phyloP scores from a whole-genome alignment of 2,888 invertebrate species.

The Temnothorax unifasciatus region DNA sequence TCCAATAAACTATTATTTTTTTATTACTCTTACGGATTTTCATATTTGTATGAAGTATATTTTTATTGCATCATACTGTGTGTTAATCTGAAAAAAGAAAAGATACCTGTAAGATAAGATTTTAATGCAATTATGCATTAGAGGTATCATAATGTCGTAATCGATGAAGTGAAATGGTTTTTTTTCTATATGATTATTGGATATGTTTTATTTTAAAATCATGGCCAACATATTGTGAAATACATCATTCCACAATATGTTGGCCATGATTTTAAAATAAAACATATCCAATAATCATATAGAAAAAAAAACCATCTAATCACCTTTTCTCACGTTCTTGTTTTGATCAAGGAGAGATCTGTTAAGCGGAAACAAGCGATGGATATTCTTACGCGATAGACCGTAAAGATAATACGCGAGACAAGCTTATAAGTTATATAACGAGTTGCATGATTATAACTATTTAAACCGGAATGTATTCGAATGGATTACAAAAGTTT shows the following conservation, averaged over 20 bases:
- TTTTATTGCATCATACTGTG: not conserved
- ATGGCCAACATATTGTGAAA: too few relatives aligned
- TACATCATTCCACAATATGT: constrained; percentile 11
- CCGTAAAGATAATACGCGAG: constrained; percentile 19
- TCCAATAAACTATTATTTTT: not conserved
- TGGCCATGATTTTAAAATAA: not conserved
- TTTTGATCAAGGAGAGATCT: constrained; percentile 40
- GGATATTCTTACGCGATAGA: constrained; percentile 33
- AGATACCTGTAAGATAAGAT: not conserved
- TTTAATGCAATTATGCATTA: constrained; percentile 1
- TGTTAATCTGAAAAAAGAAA: not conserved
- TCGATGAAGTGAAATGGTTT: not conserved
- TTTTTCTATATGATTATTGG: too few relatives aligned
- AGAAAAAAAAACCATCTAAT: not conserved
- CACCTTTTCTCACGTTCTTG: not conserved
- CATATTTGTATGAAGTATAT: not conserved
- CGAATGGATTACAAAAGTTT: not conserved
- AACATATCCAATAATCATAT: not conserved
- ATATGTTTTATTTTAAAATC: too few relatives aligned
- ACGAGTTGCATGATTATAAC: constrained; percentile 20
- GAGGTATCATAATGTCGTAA: not conserved
- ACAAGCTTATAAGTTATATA: constrained; percentile 24
- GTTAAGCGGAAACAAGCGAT: not conserved
- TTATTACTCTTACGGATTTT: not conserved
- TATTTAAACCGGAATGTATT: not conserved